phyloP scores from a whole-genome alignment of 1,140 invertebrate genomes.

The Eriocheir sinensis region DNA sequence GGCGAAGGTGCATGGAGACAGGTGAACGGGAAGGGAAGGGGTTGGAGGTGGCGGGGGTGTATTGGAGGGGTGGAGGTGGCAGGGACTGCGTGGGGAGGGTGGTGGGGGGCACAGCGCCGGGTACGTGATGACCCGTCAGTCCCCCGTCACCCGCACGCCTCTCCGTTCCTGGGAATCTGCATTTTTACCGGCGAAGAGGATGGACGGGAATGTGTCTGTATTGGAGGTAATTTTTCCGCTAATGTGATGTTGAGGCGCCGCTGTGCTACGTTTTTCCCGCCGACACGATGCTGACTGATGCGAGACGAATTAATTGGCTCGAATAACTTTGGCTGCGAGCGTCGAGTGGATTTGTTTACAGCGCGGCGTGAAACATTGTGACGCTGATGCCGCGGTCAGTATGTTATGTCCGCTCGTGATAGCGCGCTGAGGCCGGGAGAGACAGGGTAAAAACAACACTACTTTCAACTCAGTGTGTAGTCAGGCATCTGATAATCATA shows the following conservation, averaged over 20 bases:
- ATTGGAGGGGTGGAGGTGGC: background rate
- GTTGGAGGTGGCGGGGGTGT: too few species aligned
- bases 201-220: slow-evolving; percentile 14
- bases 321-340: background rate
- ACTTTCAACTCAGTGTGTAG: background rate
- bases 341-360: slow-evolving; percentile 16
- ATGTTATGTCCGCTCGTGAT: slow-evolving; percentile 20
- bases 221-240: background rate
- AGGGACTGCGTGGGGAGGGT: background rate
- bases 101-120: too few species aligned
- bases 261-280: background rate
- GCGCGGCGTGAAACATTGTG: background rate
- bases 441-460: background rate
- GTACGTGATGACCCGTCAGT: background rate
- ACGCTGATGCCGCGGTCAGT: background rate
- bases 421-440: background rate
- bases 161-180: background rate
- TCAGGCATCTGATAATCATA: background rate
- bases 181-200: background rate
- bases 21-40: too few species aligned
- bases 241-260: slow-evolving; percentile 20
- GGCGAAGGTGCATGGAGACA: too few species aligned
- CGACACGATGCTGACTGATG: background rate
- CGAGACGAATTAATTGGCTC: slow-evolving; percentile 15
- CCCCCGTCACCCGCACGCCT: slow-evolving; percentile 8